A percentile compares a stretch with the other conserved stretches of the same genome.
Evolutionary conservation across 2,888 invertebrate genomes (phyloP).

Genomic region (Bhutanitis thaidina): DNA sequence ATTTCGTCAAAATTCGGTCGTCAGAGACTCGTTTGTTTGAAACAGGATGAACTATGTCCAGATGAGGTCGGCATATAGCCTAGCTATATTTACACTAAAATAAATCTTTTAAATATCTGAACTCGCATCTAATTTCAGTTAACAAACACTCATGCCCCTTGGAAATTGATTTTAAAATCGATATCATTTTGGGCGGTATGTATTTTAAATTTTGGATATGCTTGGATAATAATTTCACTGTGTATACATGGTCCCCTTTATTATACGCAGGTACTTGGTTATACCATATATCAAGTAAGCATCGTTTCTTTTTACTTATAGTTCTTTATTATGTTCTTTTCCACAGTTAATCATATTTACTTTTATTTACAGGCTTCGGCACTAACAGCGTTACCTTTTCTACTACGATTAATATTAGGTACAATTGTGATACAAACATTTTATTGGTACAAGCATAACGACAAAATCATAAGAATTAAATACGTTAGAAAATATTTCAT

Average conservation of each 20-base stretch:
- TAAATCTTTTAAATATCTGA: neutral
- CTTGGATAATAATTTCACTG: slow-evolving; percentile 69
- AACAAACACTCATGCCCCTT: slow-evolving; percentile 60
- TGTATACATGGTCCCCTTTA: slow-evolving; percentile 64
- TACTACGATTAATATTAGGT: slow-evolving; percentile 59
- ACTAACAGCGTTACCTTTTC: slow-evolving; percentile 63
- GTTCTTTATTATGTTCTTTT: neutral
- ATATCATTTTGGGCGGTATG: slow-evolving; percentile 65
- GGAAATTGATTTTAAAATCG: slow-evolving; percentile 58
- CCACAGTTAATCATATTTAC: neutral
- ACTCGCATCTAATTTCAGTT: slow-evolving; percentile 38
- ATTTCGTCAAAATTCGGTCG: too few relatives aligned
- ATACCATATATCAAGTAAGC: slow-evolving; percentile 59
- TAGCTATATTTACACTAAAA: too few relatives aligned
- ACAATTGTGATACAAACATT: slow-evolving; percentile 59
- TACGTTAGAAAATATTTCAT: slow-evolving; percentile 62
- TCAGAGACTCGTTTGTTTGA: too few relatives aligned
- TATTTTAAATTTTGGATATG: slow-evolving; percentile 64
- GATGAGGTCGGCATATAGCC: too few relatives aligned
- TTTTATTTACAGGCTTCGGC: slow-evolving; percentile 54
- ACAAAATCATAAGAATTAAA: slow-evolving; percentile 41
- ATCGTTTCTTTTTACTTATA: neutral
- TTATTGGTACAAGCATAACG: slow-evolving; percentile 57
- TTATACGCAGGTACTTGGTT: slow-evolving; percentile 50
- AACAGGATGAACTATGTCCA: too few relatives aligned